phyloP scores from a whole-genome alignment of 2,888 invertebrate genomes.

The Herminia tarsipennalis region DNA sequence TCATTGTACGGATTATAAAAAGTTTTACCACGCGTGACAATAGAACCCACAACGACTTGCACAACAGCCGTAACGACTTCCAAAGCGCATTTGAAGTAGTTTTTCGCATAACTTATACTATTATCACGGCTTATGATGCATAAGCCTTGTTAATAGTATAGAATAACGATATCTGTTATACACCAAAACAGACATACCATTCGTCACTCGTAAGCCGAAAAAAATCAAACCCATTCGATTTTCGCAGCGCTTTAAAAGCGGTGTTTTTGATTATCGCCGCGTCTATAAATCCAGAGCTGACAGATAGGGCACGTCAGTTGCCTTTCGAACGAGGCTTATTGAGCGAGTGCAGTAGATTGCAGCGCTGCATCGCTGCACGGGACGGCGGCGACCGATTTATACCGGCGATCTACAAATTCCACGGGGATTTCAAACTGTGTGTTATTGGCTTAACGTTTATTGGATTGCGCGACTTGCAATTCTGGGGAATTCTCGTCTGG shows the following conservation, averaged over 20 bases:
- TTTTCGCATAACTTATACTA: too few relatives aligned
- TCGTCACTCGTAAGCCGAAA: neutral
- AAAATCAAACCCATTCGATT: constrained; percentile 12
- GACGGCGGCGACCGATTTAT: constrained; percentile 35
- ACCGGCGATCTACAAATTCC: constrained; percentile 37
- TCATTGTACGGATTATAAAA: too few relatives aligned
- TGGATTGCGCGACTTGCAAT: constrained; percentile 21
- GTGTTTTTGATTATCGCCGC: constrained; percentile 31
- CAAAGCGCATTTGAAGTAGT: too few relatives aligned
- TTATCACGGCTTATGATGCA: too few relatives aligned
- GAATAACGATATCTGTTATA: too few relatives aligned
- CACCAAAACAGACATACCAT: constrained; percentile 1
- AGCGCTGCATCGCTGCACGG: constrained; percentile 31
- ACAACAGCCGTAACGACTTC: too few relatives aligned
- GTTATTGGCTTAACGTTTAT: constrained; percentile 33
- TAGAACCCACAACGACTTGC: too few relatives aligned
- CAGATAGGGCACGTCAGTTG: constrained; percentile 46
- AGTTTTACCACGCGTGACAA: too few relatives aligned
- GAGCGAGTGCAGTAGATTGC: constrained; percentile 39
- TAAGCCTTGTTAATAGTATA: too few relatives aligned
- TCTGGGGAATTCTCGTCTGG: neutral
- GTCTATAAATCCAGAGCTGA: constrained; percentile 39
- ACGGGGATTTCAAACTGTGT: constrained; percentile 33
- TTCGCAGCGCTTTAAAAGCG: constrained; percentile 29
- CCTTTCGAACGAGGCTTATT: constrained; percentile 44